phyloP scores from a whole-genome alignment of 2,113 vertebrate genomes.

The Vulpes vulpes region DNA sequence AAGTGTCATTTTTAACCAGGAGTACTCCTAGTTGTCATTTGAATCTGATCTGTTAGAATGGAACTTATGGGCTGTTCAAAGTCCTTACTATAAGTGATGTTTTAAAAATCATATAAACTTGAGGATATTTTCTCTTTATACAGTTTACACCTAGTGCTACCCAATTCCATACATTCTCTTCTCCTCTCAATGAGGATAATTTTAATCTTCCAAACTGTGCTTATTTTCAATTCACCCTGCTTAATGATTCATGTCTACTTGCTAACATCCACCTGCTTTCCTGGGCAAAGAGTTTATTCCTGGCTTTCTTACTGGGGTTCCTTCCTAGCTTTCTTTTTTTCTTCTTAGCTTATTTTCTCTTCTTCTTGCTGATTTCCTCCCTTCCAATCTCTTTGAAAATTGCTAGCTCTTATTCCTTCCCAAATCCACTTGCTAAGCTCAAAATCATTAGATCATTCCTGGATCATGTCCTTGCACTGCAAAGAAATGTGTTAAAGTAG shows the following conservation, averaged over 20 bases:
- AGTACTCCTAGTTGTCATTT: neutral
- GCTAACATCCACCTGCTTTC: neutral
- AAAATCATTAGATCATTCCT: neutral
- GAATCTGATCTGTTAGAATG: neutral
- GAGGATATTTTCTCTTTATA: neutral
- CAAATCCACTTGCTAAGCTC: neutral
- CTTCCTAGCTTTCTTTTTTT: neutral
- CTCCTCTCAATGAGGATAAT: neutral
- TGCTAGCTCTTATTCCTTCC: slow-evolving; percentile 3
- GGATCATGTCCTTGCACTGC: neutral
- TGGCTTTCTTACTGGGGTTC: neutral
- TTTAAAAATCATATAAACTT: slow-evolving; percentile 47
- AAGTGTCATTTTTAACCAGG: neutral
- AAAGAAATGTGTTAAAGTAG: neutral
- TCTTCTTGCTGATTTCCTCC: neutral
- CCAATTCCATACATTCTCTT: neutral
- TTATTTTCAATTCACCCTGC: neutral
- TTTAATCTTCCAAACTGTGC: neutral
- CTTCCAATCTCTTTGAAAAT: neutral
- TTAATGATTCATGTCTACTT: neutral
- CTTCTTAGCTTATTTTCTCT: neutral
- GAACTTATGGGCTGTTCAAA: neutral
- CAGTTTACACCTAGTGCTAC: neutral
- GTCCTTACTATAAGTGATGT: neutral
- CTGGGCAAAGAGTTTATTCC: neutral